Percentiles rank a stretch among this genome's conserved stretches.
Evolutionary conservation across 1,140 invertebrate genomes (phyloP).

Genomic region (Phymastichus coffea): DNA sequence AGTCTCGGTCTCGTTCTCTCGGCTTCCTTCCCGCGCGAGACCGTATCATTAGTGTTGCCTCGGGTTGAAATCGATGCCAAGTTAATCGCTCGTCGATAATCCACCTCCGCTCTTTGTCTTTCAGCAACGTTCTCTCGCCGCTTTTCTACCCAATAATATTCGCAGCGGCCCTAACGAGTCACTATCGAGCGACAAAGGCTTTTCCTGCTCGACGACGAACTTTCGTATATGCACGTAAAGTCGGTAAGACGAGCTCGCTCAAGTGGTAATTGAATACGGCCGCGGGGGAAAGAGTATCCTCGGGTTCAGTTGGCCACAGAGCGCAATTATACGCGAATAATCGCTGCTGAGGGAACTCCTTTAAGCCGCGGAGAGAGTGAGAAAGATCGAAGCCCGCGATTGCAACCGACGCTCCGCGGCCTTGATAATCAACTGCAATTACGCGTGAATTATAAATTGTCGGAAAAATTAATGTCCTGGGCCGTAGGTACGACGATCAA

Average conservation of each 20-base stretch:
- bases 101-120: no score
- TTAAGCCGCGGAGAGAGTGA: constrained; percentile 1
- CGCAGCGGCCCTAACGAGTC: no score
- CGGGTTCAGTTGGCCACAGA: not conserved
- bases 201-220: no score
- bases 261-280: constrained; percentile 10
- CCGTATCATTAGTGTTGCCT: constrained; percentile 14
- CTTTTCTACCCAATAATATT: no score
- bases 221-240: no score
- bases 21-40: constrained; percentile 27
- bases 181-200: no score
- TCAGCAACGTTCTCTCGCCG: no score
- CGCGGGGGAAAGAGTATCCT: not conserved
- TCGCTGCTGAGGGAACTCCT: not conserved
- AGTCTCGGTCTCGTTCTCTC: constrained; percentile 20
- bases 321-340: constrained; percentile 16
- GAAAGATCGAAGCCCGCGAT: constrained; percentile 3
- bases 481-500: no score
- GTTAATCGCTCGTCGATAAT: constrained; percentile 20
- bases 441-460: constrained; percentile 15
- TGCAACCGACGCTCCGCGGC: not conserved
- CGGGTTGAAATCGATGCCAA: constrained; percentile 1
- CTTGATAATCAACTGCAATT: constrained; percentile 10
- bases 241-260: no score
- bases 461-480: constrained; percentile 5